Evolutionary conservation across 1,140 invertebrate species (phyloP).

Genomic region (Kradibia gibbosae): DNA sequence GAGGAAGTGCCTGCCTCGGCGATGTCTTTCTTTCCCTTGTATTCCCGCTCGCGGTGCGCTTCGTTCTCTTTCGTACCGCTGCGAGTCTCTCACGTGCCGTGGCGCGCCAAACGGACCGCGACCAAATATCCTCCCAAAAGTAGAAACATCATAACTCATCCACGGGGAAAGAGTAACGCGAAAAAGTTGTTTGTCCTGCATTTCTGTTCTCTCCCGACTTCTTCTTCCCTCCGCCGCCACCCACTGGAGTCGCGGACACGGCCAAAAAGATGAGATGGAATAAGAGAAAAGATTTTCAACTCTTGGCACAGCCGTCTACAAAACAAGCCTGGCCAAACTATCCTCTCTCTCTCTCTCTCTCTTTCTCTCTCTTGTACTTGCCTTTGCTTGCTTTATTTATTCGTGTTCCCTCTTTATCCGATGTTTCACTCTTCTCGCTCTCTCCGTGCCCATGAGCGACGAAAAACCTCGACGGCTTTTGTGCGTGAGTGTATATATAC

Average conservation of each 20-base stretch:
- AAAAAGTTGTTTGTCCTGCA: slow-evolving; percentile 70
- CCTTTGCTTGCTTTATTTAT: slow-evolving; percentile 40
- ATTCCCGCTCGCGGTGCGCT: slow-evolving; percentile 24
- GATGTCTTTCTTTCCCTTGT: slow-evolving; percentile 22
- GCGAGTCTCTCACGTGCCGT: slow-evolving; percentile 54
- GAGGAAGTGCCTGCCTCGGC: slow-evolving; percentile 47
- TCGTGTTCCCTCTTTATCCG: slow-evolving; percentile 11
- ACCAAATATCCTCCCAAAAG: slow-evolving; percentile 64
- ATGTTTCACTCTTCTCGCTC: background rate
- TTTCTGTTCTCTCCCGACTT: slow-evolving; percentile 47
- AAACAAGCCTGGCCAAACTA: slow-evolving; percentile 52
- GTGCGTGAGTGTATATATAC: background rate
- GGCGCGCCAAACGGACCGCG: slow-evolving; percentile 58
- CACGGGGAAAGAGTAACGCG: slow-evolving; percentile 53
- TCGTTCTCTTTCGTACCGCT: slow-evolving; percentile 46
- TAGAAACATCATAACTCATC: slow-evolving; percentile 65
- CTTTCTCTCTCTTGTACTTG: slow-evolving; percentile 22
- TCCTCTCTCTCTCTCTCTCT: slow-evolving; percentile 59
- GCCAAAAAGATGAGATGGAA: slow-evolving; percentile 55
- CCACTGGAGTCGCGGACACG: slow-evolving; percentile 41
- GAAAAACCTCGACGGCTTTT: slow-evolving; percentile 15
- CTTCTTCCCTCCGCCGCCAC: slow-evolving; percentile 39
- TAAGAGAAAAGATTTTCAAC: slow-evolving; percentile 60
- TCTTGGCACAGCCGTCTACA: slow-evolving; percentile 62
- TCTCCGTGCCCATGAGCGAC: background rate